These are phyloP conservation scores for Porites rus DNA, from an alignment of 92 coral and sea anemone genomes.

Conservation along the genomic window DNA sequence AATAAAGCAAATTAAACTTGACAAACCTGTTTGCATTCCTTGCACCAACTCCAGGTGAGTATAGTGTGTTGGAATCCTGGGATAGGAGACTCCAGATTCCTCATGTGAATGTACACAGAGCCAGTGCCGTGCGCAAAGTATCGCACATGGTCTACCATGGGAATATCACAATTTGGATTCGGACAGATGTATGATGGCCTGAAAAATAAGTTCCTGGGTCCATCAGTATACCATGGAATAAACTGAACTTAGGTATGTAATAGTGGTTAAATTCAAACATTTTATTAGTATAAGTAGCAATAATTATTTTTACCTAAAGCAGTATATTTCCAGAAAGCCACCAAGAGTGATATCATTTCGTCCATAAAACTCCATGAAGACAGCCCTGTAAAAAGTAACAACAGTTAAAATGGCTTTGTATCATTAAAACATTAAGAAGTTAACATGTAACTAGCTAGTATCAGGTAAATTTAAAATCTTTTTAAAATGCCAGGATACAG, in stretches of 20 bases:
- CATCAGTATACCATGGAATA: not conserved
- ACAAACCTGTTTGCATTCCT: slow-evolving; percentile 94
- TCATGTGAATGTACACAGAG: slow-evolving; percentile 96
- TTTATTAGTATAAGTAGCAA: too few relatives aligned
- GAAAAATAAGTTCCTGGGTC: not conserved
- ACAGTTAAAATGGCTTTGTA: not conserved
- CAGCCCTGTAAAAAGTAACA: slow-evolving; percentile 75
- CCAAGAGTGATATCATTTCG: slow-evolving; percentile 98
- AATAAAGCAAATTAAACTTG: not conserved
- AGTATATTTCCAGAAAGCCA: slow-evolving; percentile 96
- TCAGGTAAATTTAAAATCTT: too few relatives aligned
- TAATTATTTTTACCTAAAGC: slow-evolving; percentile 83
- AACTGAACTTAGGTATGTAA: too few relatives aligned
- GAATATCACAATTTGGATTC: slow-evolving; percentile 95
- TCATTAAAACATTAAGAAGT: not conserved
- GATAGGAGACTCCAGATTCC: slow-evolving; percentile 96
- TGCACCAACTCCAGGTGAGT: slow-evolving; percentile 99
- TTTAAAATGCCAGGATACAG: too few relatives aligned
- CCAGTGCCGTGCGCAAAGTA: slow-evolving; percentile 98
- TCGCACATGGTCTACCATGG: slow-evolving; percentile 98
- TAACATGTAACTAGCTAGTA: too few relatives aligned
- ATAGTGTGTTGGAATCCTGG: slow-evolving; percentile 96
- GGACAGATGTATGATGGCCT: slow-evolving; percentile 98
- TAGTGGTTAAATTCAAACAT: too few relatives aligned
- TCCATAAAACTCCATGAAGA: slow-evolving; percentile 97